These are phyloP conservation scores for Leptopterna dolabrata DNA, from an alignment of 2,888 invertebrate species.

Conservation along the genomic window DNA sequence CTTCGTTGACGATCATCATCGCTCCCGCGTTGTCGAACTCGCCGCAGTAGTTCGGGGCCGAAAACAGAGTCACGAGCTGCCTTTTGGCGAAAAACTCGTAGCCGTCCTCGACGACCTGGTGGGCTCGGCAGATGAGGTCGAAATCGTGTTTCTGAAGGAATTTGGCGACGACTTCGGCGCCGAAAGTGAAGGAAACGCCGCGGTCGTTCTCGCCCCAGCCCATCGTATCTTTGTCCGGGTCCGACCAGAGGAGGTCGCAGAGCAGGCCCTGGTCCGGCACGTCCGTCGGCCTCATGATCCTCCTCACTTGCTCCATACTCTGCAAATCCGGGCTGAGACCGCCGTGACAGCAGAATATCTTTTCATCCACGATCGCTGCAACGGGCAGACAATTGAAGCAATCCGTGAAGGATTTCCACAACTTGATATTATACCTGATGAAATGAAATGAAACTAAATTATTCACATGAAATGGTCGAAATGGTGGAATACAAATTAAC, in stretches of 20 bases:
- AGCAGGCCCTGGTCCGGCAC: conserved; percentile 97
- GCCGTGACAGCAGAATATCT: conserved; percentile 81
- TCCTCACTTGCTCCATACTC: conserved; percentile 97
- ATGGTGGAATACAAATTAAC: too few species aligned
- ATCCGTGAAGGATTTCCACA: conserved; percentile 99
- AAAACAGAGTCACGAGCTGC: conserved; percentile 92
- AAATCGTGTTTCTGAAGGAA: conserved; percentile 99
- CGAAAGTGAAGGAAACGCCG: conserved; percentile 99
- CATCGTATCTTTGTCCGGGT: conserved; percentile 96
- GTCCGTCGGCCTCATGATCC: conserved; percentile 98
- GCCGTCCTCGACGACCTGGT: conserved; percentile 99
- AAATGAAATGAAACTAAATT: too few species aligned
- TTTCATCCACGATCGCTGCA: conserved; percentile 93
- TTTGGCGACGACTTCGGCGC: conserved; percentile 98
- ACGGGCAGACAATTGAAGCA: conserved; percentile 99
- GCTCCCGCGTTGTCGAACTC: conserved; percentile 89
- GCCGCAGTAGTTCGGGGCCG: conserved; percentile 96
- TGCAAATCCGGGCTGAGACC: conserved; percentile 93
- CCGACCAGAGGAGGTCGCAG: conserved; percentile 98
- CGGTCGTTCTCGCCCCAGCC: conserved; percentile 99
- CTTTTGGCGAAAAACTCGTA: conserved; percentile 99
- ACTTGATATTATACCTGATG: conserved; percentile 95
- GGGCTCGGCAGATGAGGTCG: conserved; percentile 99
- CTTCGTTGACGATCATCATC: conserved; percentile 99
- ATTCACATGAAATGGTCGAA: too few species aligned